Conservation (phyloP, 2,888 invertebrate species). For the Cheilosia soror region DNA sequence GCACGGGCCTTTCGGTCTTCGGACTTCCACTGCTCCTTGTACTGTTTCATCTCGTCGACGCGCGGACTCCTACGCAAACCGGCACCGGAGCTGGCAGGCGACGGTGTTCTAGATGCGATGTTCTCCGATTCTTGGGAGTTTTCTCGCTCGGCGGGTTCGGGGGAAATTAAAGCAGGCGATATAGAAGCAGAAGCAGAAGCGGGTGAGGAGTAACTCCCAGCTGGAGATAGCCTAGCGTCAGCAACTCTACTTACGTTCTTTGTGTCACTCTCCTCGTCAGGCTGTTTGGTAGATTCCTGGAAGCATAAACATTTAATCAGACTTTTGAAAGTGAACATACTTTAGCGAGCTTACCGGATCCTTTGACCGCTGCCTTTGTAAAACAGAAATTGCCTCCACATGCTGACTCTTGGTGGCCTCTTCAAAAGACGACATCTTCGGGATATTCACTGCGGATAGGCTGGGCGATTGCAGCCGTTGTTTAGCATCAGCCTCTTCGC, state of each 20-base stretch:
- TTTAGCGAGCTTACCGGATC: conserved; percentile 78
- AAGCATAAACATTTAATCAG: conserved; percentile 17
- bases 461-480: conserved; percentile 48
- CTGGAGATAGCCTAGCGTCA: conserved; percentile 76
- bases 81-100: conserved; percentile 74
- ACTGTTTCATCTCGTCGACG: conserved; percentile 81
- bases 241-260: conserved; percentile 74
- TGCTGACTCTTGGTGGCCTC: conserved; percentile 82
- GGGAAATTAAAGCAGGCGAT: conserved; percentile 77
- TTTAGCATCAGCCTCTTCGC: conserved; percentile 78
- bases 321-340: background rate
- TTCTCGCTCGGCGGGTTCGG: conserved; percentile 69
- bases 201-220: conserved; percentile 68
- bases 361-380: conserved; percentile 79
- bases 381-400: conserved; percentile 78
- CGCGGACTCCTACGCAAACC: conserved; percentile 82
- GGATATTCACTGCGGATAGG: conserved; percentile 77
- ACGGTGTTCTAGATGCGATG: conserved; percentile 58
- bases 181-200: conserved; percentile 75
- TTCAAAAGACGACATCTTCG: conserved; percentile 82
- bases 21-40: conserved; percentile 79
- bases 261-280: conserved; percentile 56
- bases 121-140: conserved; percentile 79
- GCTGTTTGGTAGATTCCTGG: conserved; percentile 67
- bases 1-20: conserved; percentile 39